Conservation (phyloP, 2,113 vertebrate species). For the Pedionomus torquatus region DNA sequence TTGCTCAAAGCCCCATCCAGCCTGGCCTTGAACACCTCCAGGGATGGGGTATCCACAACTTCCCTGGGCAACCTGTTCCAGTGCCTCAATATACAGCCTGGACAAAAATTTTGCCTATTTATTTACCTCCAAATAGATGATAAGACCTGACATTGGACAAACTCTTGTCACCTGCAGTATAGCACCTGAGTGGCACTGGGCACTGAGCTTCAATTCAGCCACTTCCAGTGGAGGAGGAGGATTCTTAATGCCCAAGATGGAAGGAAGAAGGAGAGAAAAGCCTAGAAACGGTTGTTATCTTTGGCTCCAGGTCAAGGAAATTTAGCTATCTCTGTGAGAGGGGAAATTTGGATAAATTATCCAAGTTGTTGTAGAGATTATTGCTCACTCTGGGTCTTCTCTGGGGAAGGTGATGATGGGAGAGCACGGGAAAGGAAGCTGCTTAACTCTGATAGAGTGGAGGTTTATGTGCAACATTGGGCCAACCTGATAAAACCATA, state of each 20-base stretch:
- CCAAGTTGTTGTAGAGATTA: neutral
- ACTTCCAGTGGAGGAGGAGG: accelerated
- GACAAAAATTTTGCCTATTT: neutral
- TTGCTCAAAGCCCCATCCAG: no score
- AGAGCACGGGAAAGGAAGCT: neutral
- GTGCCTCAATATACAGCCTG: no score
- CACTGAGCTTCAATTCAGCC: neutral
- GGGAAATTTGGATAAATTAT: neutral
- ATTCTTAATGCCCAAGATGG: neutral
- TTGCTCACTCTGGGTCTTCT: neutral
- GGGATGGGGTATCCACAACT: no score
- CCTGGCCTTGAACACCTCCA: no score
- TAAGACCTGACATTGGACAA: neutral
- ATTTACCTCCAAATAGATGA: neutral
- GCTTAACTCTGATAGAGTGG: neutral
- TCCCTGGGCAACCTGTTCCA: no score
- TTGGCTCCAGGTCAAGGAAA: neutral
- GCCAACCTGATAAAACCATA: neutral
- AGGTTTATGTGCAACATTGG: accelerated
- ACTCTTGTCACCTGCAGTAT: neutral
- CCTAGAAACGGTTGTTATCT: neutral
- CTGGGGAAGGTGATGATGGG: neutral
- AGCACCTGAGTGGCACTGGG: neutral
- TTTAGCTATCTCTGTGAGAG: neutral
- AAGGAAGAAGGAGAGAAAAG: neutral